Evolutionary conservation across 2,888 invertebrate genomes (phyloP).

Genomic region (Apoda limacodes): DNA sequence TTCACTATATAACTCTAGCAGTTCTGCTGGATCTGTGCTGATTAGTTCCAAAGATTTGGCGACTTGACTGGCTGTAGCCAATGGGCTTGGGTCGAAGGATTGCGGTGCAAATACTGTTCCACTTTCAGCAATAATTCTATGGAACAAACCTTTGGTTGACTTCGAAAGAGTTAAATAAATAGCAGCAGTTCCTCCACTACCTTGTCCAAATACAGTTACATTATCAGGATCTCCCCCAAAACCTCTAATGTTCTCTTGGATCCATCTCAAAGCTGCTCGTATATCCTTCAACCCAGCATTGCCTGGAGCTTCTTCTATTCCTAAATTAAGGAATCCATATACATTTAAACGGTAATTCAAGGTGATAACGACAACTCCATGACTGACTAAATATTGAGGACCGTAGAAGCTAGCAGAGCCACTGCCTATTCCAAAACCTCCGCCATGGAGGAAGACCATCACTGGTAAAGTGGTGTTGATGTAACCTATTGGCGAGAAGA

Average conservation of each 20-base stretch:
- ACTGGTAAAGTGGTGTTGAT: conserved; percentile 40
- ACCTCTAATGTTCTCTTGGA: conserved; percentile 42
- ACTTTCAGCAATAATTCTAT: conserved; percentile 52
- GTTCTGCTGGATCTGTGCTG: conserved; percentile 33
- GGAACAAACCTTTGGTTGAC: conserved; percentile 49
- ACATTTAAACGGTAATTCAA: conserved; percentile 61
- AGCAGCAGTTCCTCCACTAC: conserved; percentile 53
- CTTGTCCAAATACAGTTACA: conserved; percentile 58
- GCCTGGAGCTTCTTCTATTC: conserved; percentile 49
- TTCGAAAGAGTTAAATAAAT: conserved; percentile 49
- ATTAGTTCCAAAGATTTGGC: conserved; percentile 47
- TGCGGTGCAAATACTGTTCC: conserved; percentile 46
- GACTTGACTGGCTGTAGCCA: conserved; percentile 45
- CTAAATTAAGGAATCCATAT: conserved; percentile 57
- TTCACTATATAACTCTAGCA: conserved; percentile 38
- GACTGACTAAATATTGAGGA: conserved; percentile 53
- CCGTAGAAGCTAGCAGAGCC: conserved; percentile 51
- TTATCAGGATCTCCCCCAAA: conserved; percentile 54
- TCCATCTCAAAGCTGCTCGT: conserved; percentile 54
- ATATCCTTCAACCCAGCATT: conserved; percentile 63
- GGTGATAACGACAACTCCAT: conserved; percentile 54
- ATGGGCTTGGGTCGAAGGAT: conserved; percentile 40
- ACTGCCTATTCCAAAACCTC: conserved; percentile 56
- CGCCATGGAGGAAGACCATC: conserved; percentile 62
- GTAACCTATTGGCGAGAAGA: conserved; percentile 39